Percentiles rank a stretch among this genome's conserved stretches.
Conservation (phyloP, 2,797 vertebrate species). For the Neosilurus mollespiculum region DNA sequence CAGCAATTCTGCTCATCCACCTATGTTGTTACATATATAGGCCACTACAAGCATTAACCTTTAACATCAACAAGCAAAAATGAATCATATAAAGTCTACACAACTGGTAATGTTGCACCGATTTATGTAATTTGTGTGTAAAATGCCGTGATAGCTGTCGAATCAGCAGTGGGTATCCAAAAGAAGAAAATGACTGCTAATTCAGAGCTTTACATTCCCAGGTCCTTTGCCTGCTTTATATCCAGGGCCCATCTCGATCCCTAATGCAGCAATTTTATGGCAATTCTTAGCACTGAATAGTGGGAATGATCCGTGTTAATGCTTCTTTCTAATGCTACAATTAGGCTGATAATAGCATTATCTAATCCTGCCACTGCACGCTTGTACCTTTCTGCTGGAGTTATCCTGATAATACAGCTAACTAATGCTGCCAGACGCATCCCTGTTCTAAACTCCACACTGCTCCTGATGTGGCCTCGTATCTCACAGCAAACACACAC, state of each 20-base stretch:
- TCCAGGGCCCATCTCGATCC: conserved; percentile 73
- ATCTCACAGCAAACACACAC: conserved; percentile 49
- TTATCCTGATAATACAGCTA: conserved; percentile 77
- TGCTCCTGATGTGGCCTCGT: conserved; percentile 62
- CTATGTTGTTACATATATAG: not conserved
- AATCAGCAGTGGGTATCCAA: conserved; percentile 54
- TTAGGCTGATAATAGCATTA: conserved; percentile 76
- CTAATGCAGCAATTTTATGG: conserved; percentile 74
- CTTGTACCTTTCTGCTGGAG: conserved; percentile 67
- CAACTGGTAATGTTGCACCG: conserved; percentile 26
- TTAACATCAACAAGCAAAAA: conserved; percentile 7
- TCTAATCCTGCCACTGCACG: conserved; percentile 74
- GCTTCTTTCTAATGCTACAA: conserved; percentile 74
- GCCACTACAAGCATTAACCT: not conserved
- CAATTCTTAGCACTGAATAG: conserved; percentile 70
- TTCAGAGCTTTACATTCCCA: conserved; percentile 67
- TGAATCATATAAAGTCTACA: conserved; percentile 8
- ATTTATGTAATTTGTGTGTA: conserved; percentile 41
- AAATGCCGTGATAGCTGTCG: conserved; percentile 38
- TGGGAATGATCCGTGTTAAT: conserved; percentile 78
- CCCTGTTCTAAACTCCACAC: conserved; percentile 58
- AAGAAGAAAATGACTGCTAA: conserved; percentile 64
- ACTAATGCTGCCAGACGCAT: conserved; percentile 71
- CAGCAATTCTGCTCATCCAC: not conserved
- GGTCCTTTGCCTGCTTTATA: conserved; percentile 63